Conservation (phyloP, 1,140 invertebrate genomes). For the Orussus abietinus region DNA sequence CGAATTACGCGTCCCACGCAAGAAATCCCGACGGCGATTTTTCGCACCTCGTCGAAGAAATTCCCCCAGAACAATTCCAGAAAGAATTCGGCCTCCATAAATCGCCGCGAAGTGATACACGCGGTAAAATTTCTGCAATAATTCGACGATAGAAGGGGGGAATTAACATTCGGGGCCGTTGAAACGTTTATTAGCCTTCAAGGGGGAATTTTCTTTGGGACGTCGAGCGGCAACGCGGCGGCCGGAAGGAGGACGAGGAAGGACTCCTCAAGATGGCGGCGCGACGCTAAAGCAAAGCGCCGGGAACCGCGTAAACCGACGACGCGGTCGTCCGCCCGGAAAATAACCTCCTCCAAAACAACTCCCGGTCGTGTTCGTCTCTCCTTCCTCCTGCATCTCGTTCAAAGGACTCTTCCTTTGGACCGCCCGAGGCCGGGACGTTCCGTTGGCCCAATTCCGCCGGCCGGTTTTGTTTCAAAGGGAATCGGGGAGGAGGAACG, state of each 20-base stretch:
- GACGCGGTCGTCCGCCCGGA: constrained; percentile 40
- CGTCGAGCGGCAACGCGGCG: not conserved
- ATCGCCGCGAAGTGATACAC: too few species aligned
- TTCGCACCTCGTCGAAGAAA: too few species aligned
- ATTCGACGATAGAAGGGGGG: not conserved
- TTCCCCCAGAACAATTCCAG: too few species aligned
- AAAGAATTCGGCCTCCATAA: too few species aligned
- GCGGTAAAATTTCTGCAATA: too few species aligned
- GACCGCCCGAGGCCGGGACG: constrained; percentile 1
- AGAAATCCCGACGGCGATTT: constrained; percentile 1
- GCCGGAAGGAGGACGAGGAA: not conserved
- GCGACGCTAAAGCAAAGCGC: too few species aligned
- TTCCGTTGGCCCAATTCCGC: constrained; percentile 25
- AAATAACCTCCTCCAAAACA: constrained; percentile 48
- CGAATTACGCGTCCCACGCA: too few species aligned
- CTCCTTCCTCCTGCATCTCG: constrained; percentile 20
- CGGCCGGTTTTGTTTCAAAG: too few species aligned
- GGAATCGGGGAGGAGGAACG: too few species aligned
- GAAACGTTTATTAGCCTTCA: too few species aligned
- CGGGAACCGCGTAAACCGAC: too few species aligned
- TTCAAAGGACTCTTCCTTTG: constrained; percentile 6
- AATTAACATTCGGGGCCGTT: not conserved
- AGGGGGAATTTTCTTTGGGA: constrained; percentile 15
- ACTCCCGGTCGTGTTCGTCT: constrained; percentile 19
- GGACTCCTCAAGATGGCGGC: too few species aligned